Percentiles rank a stretch among this genome's conserved stretches.
Evolutionary conservation across 2,113 vertebrate species (phyloP).

Genomic region (Gadus chalcogrammus): DNA sequence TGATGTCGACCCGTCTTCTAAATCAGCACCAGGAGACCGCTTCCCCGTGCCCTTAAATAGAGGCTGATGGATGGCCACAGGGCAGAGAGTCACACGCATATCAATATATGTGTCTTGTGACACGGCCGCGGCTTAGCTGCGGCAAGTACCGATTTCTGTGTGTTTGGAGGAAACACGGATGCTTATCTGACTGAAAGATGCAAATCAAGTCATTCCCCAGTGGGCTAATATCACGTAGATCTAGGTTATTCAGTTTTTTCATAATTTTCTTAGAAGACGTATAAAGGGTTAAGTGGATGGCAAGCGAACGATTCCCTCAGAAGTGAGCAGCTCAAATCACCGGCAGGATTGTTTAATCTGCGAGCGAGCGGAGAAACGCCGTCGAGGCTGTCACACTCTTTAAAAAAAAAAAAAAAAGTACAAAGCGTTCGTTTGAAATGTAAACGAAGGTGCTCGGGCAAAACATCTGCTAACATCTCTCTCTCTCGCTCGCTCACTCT

Average conservation of each 20-base stretch:
- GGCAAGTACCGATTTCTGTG: too few species aligned
- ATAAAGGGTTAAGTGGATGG: too few species aligned
- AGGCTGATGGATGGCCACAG: conserved; percentile 28
- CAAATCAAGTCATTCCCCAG: not conserved
- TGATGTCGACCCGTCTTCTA: conserved; percentile 22
- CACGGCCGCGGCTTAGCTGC: too few species aligned
- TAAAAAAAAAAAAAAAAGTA: too few species aligned
- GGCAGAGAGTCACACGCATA: conserved; percentile 10
- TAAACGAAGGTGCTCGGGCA: conserved; percentile 1
- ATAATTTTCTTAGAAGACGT: too few species aligned
- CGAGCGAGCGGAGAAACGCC: not conserved
- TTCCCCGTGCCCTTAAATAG: conserved; percentile 33
- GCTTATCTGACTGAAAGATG: too few species aligned
- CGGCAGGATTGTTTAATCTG: not conserved
- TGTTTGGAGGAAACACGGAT: too few species aligned
- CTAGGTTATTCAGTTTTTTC: too few species aligned
- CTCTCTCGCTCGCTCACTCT: not conserved
- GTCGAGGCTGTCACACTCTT: not conserved
- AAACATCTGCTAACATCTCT: conserved; percentile 9
- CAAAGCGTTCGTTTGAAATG: not conserved
- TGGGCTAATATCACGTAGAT: too few species aligned
- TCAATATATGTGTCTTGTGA: too few species aligned
- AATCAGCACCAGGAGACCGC: conserved; percentile 37
- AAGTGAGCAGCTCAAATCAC: too few species aligned
- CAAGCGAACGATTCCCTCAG: too few species aligned